Base-by-base conservation (phyloP, 2,797 vertebrate species). In the Etheostoma nigrum region DNA sequence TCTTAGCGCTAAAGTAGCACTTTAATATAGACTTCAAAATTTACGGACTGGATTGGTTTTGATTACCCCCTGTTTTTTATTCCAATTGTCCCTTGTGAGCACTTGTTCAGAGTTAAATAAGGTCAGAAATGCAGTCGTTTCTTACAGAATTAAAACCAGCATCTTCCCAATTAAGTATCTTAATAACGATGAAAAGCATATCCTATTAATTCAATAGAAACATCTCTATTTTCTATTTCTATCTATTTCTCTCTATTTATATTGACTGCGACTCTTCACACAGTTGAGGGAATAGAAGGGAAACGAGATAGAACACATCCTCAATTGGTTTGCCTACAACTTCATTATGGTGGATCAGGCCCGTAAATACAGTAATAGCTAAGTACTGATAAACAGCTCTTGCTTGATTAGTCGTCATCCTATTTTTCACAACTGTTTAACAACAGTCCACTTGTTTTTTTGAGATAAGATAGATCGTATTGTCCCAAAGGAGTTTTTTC, bases 201-300 rank as follows among this genome's bases (percentile, higher is more conserved):
- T 68, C 81, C 79, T 86, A 89, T 94, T 95, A 93, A 93, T 92
- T 91, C 86, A 92, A 92, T 82, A 84, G 84, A 94, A 91, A 87
- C 76, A 82, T 93, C 82, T 27, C 3, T 27, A 27, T 27, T 27
- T 27, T 27, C 27, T 27, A 27, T 27, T 4, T 27, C 27, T 27
- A 27, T 27, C 27, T 27, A 27, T 27, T 92, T 91, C 75, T 76
- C 83, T 82, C 73, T 83, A 94, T 95, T 92, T 88, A 94, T 94
- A 92, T 94, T 94, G 92, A 92, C 94, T 93, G 87, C 73, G 83
- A 83, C 86, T 92, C 82, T 81, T 91, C 85, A 70, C 84, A 80
- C 54, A 58, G 80, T 74, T 59, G 68, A 65, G 62, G 75, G 33
- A 51, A 86, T 72, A 44, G 49, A 45, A 78, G 64, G 55, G n/a